phyloP scores from a whole-genome alignment of 2,888 invertebrate species.

The Phytoseiulus persimilis region DNA sequence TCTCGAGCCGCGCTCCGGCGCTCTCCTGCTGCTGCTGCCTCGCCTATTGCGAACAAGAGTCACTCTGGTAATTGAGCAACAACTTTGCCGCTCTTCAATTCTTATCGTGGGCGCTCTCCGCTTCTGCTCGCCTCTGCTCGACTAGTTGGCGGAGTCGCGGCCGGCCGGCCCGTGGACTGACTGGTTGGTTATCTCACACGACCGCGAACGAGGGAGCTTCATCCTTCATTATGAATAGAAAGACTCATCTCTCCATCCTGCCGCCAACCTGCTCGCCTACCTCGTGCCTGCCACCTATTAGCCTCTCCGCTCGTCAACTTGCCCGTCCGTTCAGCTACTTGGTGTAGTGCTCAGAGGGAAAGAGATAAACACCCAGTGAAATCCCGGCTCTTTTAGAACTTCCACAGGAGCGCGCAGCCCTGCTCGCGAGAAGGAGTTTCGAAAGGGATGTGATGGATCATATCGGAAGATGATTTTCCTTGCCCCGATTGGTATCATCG shows the following conservation, averaged over 20 bases:
- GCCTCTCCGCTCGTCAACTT: background rate
- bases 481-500: background rate
- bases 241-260: background rate
- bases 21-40: background rate
- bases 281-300: background rate
- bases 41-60: constrained; percentile 18
- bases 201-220: background rate
- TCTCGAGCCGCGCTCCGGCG: background rate
- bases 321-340: background rate
- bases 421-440: background rate
- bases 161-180: no score
- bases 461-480: background rate
- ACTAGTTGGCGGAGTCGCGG: background rate
- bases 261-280: background rate
- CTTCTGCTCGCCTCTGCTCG: background rate
- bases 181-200: background rate
- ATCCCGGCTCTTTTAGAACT: background rate
- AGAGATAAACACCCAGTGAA: background rate
- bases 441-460: background rate
- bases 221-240: background rate
- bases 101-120: background rate
- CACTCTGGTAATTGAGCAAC: constrained; percentile 36
- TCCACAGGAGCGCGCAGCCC: background rate
- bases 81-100: constrained; percentile 20
- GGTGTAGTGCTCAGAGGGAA: background rate